Conservation (phyloP, 2,888 invertebrate species). For the Ectobius pallidus region DNA sequence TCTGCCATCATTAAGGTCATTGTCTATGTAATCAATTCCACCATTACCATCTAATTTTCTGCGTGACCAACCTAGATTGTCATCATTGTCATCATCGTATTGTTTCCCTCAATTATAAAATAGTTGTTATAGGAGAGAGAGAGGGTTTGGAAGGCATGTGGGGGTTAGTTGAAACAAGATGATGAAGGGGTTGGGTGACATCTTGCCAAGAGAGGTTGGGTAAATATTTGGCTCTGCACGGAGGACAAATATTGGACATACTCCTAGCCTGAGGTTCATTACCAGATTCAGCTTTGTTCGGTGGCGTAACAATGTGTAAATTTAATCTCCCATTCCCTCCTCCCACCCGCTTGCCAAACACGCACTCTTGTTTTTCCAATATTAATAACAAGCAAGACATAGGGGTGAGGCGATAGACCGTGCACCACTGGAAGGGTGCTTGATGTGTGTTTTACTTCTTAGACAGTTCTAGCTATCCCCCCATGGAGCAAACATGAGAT, state of each 20-base stretch:
- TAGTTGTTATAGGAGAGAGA: background rate
- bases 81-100: background rate
- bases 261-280: conserved; percentile 40
- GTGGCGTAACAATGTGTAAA: conserved; percentile 42
- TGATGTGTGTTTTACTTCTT: no score
- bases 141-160: background rate
- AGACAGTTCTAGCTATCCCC: no score
- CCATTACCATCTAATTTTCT: conserved; percentile 9
- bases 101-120: conserved; percentile 10
- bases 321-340: conserved; percentile 37
- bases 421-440: background rate
- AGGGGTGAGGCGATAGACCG: background rate
- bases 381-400: conserved; percentile 38
- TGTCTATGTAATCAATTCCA: background rate
- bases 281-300: conserved; percentile 39
- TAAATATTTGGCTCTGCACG: conserved; percentile 36
- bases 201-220: conserved; percentile 34
- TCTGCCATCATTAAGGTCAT: background rate
- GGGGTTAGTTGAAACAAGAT: background rate
- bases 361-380: conserved; percentile 37
- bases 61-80: background rate
- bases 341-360: background rate
- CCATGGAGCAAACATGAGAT: no score
- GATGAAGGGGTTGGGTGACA: background rate
- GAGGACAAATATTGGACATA: conserved; percentile 37